Conservation (phyloP, 2,888 invertebrate species). For the Hypercompe scribonia region DNA sequence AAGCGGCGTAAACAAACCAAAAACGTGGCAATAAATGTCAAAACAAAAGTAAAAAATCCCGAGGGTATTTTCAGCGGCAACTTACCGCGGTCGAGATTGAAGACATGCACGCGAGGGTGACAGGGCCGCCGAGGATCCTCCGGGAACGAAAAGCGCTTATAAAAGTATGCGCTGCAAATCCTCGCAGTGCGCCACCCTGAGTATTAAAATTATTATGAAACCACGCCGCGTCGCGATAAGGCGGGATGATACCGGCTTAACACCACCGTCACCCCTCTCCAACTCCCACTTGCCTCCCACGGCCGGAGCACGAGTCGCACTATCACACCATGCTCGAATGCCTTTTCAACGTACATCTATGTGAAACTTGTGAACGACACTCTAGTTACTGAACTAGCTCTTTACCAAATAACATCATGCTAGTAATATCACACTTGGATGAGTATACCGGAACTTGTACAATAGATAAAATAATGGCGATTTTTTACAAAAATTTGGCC, state of each 20-base stretch:
- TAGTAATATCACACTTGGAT: not conserved
- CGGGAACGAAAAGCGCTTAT: slow-evolving; percentile 72
- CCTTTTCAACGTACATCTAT: slow-evolving; percentile 77
- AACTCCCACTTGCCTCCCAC: slow-evolving; percentile 45
- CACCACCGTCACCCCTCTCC: slow-evolving; percentile 59
- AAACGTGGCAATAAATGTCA: slow-evolving; percentile 62
- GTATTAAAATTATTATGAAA: slow-evolving; percentile 86
- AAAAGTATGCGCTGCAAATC: slow-evolving; percentile 75
- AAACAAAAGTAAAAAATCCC: slow-evolving; percentile 72
- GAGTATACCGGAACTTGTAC: not conserved
- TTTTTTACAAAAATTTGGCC: not conserved
- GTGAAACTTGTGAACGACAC: slow-evolving; percentile 69
- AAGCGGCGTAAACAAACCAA: slow-evolving; percentile 53
- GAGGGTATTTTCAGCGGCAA: slow-evolving; percentile 71
- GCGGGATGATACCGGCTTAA: slow-evolving; percentile 80
- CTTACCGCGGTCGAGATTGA: slow-evolving; percentile 66
- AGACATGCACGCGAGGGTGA: slow-evolving; percentile 75
- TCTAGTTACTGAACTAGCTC: slow-evolving; percentile 59
- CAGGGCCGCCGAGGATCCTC: slow-evolving; percentile 61
- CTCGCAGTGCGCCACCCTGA: slow-evolving; percentile 60
- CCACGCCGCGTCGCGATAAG: slow-evolving; percentile 75
- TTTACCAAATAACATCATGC: not conserved
- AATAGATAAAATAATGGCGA: not conserved
- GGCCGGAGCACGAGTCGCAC: slow-evolving; percentile 63
- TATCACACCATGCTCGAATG: slow-evolving; percentile 77